Base-by-base conservation (phyloP, 2,888 invertebrate species). In the Napeogenes inachia region DNA sequence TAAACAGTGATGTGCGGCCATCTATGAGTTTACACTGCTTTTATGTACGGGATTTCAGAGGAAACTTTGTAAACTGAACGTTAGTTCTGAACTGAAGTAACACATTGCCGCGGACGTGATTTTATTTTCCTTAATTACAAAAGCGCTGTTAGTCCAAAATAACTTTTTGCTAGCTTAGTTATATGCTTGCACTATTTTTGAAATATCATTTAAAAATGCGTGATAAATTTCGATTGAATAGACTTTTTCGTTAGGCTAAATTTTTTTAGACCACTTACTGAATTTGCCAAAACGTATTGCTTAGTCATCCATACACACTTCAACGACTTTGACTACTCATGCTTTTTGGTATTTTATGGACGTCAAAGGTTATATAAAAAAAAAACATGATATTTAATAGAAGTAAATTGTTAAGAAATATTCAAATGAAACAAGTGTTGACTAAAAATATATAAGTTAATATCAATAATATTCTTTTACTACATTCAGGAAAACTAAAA, bases 1-100 rank as follows among this genome's bases (percentile, higher is more conserved):
- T 79, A 81, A 79, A 81, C 76, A 75, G 59, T 68, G 69, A 68
- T 72, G 68, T 69, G 71, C 71, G 68, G 69, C 66, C 65, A 62
- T 67, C 60, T 57, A 50, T 62, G 50, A 50, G 50, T 50, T 50
- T 50, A 50, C 50, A 57, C 56, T 62, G 53, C 63, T 38, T 60
- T 54, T 60, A 56, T 63, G 63, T 62, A 57, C 58, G 62, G 50
- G 50, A 50, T 58, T 58, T 59, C 45, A 59, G 61, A 50, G 38
- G 33, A 50, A 50, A 50, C 50, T 50, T 50, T 50, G 50, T 21
- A 50, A 30, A 50, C 50, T 50, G 50, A 50, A 50, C 50, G 21
- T 50, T 50, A 50, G 50, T 50, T 50, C 10, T 50, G 50, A 50
- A 50, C 50, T 50, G 50, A 50, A 21, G 50, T 50, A 50, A 50